Conservation (phyloP, 2,113 vertebrate species). For the Saccopteryx leptura region DNA sequence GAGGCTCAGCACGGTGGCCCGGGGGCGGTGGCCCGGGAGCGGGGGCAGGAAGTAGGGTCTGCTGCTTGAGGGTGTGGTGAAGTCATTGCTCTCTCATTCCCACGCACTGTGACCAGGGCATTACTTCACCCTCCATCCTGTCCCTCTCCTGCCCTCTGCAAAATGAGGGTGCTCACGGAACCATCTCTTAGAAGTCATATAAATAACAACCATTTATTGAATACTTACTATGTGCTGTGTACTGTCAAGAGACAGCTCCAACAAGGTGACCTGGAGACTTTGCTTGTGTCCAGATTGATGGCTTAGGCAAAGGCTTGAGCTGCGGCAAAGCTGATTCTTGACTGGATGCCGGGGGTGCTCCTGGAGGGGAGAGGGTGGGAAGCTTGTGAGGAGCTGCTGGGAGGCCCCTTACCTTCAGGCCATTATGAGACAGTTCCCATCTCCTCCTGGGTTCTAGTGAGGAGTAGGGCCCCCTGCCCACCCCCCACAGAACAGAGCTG, state of each 20-base stretch:
- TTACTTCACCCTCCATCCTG: fast-evolving
- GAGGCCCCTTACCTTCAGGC: neutral
- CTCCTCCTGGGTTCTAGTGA: neutral
- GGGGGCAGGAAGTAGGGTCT: neutral
- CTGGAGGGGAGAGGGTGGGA: neutral
- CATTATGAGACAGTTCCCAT: neutral
- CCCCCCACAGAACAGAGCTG: neutral
- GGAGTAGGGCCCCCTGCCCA: no score
- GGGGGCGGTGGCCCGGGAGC: no score
- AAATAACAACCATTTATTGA: neutral
- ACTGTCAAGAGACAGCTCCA: neutral
- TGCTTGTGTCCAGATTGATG: neutral
- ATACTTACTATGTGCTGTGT: neutral
- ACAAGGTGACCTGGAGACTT: neutral
- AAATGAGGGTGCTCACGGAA: neutral
- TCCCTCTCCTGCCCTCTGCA: neutral
- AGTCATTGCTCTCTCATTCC: neutral
- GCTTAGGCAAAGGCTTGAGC: neutral
- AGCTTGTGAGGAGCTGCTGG: neutral
- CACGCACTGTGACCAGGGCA: neutral
- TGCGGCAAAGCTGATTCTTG: neutral
- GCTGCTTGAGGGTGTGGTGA: neutral
- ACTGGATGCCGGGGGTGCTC: neutral
- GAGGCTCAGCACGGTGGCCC: neutral
- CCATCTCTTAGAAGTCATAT: neutral